phyloP scores from a whole-genome alignment of 2,797 vertebrate species.

The Allobates femoralis region DNA sequence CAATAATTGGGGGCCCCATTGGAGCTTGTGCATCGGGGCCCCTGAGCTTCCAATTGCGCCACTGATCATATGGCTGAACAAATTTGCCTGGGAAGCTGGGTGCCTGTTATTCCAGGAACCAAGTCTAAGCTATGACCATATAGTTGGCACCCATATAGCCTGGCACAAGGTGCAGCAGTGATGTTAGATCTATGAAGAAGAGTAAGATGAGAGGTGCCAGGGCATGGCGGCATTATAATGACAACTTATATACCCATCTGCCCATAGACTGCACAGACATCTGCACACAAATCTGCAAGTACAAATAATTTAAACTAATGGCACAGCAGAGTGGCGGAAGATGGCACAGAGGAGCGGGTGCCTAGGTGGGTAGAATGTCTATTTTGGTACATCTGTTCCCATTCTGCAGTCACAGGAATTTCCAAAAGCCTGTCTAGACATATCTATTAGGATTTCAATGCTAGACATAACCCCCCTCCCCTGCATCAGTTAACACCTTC shows the following conservation, averaged over 20 bases:
- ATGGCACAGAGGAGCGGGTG: conserved; percentile 15
- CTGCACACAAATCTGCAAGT: not conserved
- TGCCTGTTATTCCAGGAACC: too few relatives aligned
- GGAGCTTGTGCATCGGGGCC: too few relatives aligned
- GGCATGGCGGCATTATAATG: not conserved
- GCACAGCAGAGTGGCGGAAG: not conserved
- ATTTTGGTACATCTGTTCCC: conserved; percentile 56
- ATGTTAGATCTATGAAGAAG: not conserved
- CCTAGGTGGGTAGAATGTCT: conserved; percentile 17
- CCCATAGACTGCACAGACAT: not conserved
- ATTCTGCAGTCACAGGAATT: conserved; percentile 61
- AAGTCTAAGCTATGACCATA: not conserved
- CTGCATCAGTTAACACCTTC: conserved; percentile 49
- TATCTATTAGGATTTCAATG: conserved; percentile 59
- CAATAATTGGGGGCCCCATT: too few relatives aligned
- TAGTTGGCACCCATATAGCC: not conserved
- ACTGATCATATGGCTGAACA: too few relatives aligned
- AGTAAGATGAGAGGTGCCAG: not conserved
- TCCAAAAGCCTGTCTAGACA: conserved; percentile 63
- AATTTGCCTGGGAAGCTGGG: not conserved
- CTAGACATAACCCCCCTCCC: conserved; percentile 46
- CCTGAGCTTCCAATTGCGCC: too few relatives aligned
- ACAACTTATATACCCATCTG: not conserved
- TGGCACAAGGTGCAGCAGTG: not conserved
- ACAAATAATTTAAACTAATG: not conserved